Percentiles rank a stretch among this genome's conserved stretches.
Conservation (phyloP, 2,888 invertebrate species). For the Ferrisia virgata region DNA sequence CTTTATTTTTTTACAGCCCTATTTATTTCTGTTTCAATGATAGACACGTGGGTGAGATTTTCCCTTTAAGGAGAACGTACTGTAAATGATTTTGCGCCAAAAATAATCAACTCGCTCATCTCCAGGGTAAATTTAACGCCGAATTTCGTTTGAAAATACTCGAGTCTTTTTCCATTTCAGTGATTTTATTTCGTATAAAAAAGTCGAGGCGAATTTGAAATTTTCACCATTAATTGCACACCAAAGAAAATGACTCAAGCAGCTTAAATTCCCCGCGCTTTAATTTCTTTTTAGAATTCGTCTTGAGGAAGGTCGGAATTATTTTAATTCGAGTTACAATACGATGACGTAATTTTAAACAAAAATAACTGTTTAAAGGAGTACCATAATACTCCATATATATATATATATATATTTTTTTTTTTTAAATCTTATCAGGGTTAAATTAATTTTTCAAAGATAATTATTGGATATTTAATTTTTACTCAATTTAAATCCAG, state of each 20-base stretch:
- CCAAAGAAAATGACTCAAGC: neutral
- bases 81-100: neutral
- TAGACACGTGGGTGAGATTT: constrained; percentile 10
- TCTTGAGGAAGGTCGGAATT: constrained; percentile 14
- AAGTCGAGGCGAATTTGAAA: constrained; percentile 10
- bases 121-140: constrained; percentile 6
- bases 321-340: neutral
- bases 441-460: too few relatives aligned
- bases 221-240: neutral
- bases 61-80: neutral
- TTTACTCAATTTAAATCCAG: too few relatives aligned
- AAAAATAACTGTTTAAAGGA: neutral
- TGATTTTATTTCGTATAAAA: constrained; percentile 14
- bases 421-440: too few relatives aligned
- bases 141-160: constrained; percentile 17
- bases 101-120: constrained; percentile 17
- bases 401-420: too few relatives aligned
- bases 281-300: neutral
- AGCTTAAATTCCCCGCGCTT: constrained; percentile 5
- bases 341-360: neutral
- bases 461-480: too few relatives aligned
- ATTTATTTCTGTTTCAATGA: neutral
- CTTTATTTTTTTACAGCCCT: neutral
- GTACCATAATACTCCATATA: too few relatives aligned
- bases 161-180: constrained; percentile 8